A percentile compares a stretch with the other conserved stretches of the same genome.
phyloP scores from a whole-genome alignment of 2,888 invertebrate species.

The Latrodectus hesperus region DNA sequence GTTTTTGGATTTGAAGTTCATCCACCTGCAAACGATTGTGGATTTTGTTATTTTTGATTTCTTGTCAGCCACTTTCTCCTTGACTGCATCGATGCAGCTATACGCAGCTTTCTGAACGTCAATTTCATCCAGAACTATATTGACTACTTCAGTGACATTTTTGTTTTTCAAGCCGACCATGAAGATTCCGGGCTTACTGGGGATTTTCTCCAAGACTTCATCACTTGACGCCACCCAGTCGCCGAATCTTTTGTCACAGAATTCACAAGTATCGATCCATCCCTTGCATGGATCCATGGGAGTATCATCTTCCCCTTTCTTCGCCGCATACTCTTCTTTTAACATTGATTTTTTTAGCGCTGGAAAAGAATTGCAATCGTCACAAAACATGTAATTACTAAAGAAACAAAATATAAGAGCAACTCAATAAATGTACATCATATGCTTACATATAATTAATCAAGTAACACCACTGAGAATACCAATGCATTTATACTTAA shows the following conservation, averaged over 20 bases:
- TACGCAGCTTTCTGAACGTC: slow-evolving; percentile 30
- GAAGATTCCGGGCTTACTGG: slow-evolving; percentile 42
- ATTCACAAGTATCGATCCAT: slow-evolving; percentile 41
- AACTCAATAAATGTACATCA: too few relatives aligned
- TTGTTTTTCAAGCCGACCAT: slow-evolving; percentile 42
- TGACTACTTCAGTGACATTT: slow-evolving; percentile 29
- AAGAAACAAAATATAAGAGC: too few relatives aligned
- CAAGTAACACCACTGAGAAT: too few relatives aligned
- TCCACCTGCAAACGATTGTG: slow-evolving; percentile 32
- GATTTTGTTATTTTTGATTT: slow-evolving; percentile 55
- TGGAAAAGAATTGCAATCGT: background rate
- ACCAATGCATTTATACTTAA: too few relatives aligned
- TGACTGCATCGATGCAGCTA: slow-evolving; percentile 7
- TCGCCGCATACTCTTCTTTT: background rate
- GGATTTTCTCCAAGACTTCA: slow-evolving; percentile 42
- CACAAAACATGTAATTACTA: too few relatives aligned
- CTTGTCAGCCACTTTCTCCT: slow-evolving; percentile 31
- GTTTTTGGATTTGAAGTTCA: slow-evolving; percentile 19
- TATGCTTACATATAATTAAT: too few relatives aligned
- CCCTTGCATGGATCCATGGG: slow-evolving; percentile 42
- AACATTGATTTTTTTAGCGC: slow-evolving; percentile 4
- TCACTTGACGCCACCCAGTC: slow-evolving; percentile 36
- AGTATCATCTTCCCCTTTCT: slow-evolving; percentile 11
- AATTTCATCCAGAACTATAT: slow-evolving; percentile 9
- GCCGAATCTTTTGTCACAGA: slow-evolving; percentile 54